phyloP scores from a whole-genome alignment of 2,797 vertebrate species.

The Sebastes hubbsi region DNA sequence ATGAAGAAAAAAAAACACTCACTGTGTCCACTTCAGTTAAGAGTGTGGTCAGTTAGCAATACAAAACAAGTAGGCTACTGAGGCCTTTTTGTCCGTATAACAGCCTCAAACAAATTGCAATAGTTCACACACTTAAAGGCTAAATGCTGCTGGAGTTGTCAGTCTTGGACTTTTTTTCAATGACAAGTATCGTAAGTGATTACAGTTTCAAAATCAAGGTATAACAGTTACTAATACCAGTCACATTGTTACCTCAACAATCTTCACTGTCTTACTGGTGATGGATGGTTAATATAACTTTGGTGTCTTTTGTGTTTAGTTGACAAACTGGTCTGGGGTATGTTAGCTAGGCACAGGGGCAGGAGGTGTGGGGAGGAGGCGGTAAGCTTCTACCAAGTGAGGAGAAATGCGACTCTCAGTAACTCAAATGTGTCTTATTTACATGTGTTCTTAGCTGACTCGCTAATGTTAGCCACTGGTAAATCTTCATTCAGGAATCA shows the following conservation, averaged over 20 bases:
- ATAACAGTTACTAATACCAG: background rate
- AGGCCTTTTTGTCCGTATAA: background rate
- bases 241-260: background rate
- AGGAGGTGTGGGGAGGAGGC: background rate
- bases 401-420: background rate
- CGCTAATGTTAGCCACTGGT: background rate
- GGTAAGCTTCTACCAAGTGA: background rate
- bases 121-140: background rate
- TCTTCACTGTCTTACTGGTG: background rate
- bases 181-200: background rate
- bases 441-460: background rate
- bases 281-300: background rate
- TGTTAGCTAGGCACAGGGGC: background rate
- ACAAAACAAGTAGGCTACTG: background rate
- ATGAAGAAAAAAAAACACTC: conserved; percentile 11
- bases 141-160: background rate
- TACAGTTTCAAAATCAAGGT: background rate
- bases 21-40: conserved; percentile 22
- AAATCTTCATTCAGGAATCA: background rate
- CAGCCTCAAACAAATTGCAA: background rate
- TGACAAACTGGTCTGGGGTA: background rate
- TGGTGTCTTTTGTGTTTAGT: background rate
- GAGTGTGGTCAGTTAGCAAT: background rate
- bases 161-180: background rate
- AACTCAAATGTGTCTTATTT: background rate